These are phyloP conservation scores for Alouatta palliata DNA, from an alignment of 2,113 vertebrate species.

Conservation along the genomic window DNA sequence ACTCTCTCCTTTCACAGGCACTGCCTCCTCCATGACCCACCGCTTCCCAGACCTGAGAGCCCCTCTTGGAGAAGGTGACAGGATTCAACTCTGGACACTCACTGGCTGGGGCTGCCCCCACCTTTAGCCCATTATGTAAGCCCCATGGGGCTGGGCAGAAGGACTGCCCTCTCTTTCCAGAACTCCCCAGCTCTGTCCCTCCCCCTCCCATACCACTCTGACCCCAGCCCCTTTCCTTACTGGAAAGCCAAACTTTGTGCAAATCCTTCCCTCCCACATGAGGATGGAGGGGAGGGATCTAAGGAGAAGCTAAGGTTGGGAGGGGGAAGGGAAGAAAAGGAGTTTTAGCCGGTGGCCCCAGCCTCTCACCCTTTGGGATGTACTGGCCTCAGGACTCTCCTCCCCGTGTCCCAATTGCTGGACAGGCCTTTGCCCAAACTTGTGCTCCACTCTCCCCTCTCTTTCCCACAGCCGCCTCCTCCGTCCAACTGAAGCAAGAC, in stretches of 20 bases:
- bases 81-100: neutral
- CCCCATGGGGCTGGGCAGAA: neutral
- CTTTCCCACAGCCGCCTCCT: neutral
- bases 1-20: neutral
- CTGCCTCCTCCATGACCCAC: neutral
- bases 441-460: neutral
- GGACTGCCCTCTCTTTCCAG: neutral
- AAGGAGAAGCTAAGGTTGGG: neutral
- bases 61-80: neutral
- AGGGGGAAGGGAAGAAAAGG: neutral
- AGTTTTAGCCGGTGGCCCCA: neutral
- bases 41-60: neutral
- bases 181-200: neutral
- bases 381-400: slow-evolving; percentile 24
- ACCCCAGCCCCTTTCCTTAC: neutral
- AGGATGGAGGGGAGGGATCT: neutral
- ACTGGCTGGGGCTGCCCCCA: accelerated
- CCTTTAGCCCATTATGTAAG: neutral
- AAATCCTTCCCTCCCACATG: neutral
- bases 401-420: neutral
- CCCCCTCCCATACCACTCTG: accelerated
- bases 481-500: slow-evolving; percentile 24
- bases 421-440: slow-evolving; percentile 43
- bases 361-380: neutral
- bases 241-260: slow-evolving; percentile 58